Percentiles rank a stretch among this genome's conserved stretches.
Conservation (phyloP, 2,888 invertebrate genomes). For the Poecilus cupreus region DNA sequence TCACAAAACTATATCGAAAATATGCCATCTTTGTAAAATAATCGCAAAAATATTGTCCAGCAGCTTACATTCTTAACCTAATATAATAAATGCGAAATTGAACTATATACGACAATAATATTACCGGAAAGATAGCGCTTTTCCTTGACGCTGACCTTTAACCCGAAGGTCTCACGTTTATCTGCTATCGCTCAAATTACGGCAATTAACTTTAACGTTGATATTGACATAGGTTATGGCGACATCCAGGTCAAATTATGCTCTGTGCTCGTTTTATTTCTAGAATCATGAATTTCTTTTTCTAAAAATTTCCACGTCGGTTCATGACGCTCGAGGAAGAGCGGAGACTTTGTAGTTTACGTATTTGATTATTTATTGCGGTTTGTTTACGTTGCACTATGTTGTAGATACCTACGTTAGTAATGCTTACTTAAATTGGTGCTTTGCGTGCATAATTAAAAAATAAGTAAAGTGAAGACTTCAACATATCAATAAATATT, state of each 20-base stretch:
- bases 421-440: not conserved
- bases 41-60: no score
- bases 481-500: no score
- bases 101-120: no score
- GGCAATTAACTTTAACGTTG: not conserved
- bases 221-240: conserved; percentile 43
- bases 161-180: conserved; percentile 25
- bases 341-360: not conserved
- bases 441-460: not conserved
- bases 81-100: no score
- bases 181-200: conserved; percentile 27
- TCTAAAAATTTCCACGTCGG: not conserved
- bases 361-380: not conserved
- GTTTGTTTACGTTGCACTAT: not conserved
- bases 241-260: conserved; percentile 28
- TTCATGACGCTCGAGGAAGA: not conserved
- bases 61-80: no score
- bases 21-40: no score
- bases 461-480: no score
- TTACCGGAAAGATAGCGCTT: conserved; percentile 23
- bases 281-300: not conserved
- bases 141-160: conserved; percentile 8
- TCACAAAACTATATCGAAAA: no score
- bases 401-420: not conserved
- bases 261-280: conserved; percentile 14